Conservation (phyloP, 2,888 invertebrate species). For the Mylabris sibirica region DNA sequence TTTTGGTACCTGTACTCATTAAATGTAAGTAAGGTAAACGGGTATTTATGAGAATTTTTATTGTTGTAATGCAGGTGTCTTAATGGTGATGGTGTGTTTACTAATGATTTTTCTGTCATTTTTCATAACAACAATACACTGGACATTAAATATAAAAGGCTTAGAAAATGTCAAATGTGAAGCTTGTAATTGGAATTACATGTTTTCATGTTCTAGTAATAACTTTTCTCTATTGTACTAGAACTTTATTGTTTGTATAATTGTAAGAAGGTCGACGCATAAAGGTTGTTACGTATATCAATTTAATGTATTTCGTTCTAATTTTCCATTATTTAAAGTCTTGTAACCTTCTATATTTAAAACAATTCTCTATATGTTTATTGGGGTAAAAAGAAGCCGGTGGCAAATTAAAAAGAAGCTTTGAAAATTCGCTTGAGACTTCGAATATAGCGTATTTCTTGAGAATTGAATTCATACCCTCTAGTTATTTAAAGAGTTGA, state of each 20-base stretch:
- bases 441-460: no score
- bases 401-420: no score
- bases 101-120: conserved; percentile 6
- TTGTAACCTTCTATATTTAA: no score
- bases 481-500: no score
- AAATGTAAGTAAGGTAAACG: background rate
- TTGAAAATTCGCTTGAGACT: no score
- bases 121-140: background rate
- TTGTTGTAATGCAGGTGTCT: background rate
- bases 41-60: background rate
- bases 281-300: no score
- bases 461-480: no score
- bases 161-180: background rate
- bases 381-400: no score
- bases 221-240: background rate
- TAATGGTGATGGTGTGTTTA: background rate
- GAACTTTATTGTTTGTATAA: background rate
- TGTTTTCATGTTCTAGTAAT: background rate
- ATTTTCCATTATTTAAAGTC: no score
- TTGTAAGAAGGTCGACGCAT: no score
- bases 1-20: background rate
- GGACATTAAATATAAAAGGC: background rate
- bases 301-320: no score
- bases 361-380: no score
- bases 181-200: background rate